phyloP scores from a whole-genome alignment of 2,888 invertebrate genomes.

The Agonopterix subpropinquella region DNA sequence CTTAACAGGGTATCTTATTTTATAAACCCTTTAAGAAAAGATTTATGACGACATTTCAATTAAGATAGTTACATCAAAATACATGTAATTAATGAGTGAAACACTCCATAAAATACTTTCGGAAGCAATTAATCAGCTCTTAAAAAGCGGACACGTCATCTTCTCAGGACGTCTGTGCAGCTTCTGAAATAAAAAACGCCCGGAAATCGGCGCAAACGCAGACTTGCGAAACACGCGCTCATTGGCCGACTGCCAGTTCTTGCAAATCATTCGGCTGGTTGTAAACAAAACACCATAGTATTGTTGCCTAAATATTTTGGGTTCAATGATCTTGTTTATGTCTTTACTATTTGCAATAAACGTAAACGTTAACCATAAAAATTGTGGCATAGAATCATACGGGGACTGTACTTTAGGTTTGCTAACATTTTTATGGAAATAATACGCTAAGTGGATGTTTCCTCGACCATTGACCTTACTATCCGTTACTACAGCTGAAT shows the following conservation, averaged over 20 bases:
- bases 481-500: too few species aligned
- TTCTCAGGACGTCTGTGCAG: slow-evolving; percentile 4
- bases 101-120: not conserved
- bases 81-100: not conserved
- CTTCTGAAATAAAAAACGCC: slow-evolving; percentile 11
- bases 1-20: too few species aligned
- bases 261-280: slow-evolving; percentile 4
- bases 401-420: not conserved
- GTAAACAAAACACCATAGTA: slow-evolving; percentile 43
- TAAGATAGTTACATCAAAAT: not conserved
- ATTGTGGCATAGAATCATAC: not conserved
- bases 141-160: slow-evolving; percentile 1
- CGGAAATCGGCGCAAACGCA: slow-evolving; percentile 15
- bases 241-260: slow-evolving; percentile 36
- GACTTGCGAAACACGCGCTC: slow-evolving; percentile 25
- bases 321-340: slow-evolving; percentile 33
- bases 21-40: not conserved
- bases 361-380: not conserved
- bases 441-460: too few species aligned
- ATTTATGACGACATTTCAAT: not conserved
- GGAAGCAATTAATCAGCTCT: not conserved
- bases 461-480: too few species aligned
- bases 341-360: not conserved
- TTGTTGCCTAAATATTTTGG: slow-evolving; percentile 41
- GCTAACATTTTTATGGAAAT: too few species aligned